Conservation (phyloP, 2,113 vertebrate genomes). For the Elgaria multicarinata region DNA sequence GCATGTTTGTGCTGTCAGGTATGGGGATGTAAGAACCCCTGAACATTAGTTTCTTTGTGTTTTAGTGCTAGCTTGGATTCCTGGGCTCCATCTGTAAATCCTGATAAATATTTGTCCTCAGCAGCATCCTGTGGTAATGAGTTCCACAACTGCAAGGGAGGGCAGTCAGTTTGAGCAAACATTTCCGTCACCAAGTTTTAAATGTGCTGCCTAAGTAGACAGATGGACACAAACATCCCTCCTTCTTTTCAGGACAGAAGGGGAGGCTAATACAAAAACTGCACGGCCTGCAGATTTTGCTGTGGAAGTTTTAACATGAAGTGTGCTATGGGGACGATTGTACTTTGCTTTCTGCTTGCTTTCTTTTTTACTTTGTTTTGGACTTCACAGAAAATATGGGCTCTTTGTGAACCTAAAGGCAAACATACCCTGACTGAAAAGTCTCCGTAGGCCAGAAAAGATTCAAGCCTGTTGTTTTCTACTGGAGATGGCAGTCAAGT, state of each 20-base stretch:
- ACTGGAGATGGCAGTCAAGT: background rate
- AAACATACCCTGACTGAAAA: background rate
- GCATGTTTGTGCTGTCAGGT: background rate
- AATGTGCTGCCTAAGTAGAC: background rate
- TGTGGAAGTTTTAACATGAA: background rate
- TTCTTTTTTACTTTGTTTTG: background rate
- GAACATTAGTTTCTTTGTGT: background rate
- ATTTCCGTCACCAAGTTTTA: background rate
- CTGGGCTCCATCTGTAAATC: background rate
- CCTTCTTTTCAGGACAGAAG: background rate
- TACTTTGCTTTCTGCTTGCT: background rate
- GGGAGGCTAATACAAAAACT: background rate
- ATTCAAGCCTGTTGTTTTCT: background rate
- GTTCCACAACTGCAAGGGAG: background rate
- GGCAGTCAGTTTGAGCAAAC: background rate
- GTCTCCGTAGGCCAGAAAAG: background rate
- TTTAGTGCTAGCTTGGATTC: background rate
- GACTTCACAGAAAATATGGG: background rate
- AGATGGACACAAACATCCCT: background rate
- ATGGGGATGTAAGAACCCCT: background rate
- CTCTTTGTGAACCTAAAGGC: background rate
- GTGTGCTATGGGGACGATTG: background rate
- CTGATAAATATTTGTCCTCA: background rate
- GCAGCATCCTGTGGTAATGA: background rate
- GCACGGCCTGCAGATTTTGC: background rate